phyloP scores from a whole-genome alignment of 2,797 vertebrate species.

The Melanotaenia nigrans region DNA sequence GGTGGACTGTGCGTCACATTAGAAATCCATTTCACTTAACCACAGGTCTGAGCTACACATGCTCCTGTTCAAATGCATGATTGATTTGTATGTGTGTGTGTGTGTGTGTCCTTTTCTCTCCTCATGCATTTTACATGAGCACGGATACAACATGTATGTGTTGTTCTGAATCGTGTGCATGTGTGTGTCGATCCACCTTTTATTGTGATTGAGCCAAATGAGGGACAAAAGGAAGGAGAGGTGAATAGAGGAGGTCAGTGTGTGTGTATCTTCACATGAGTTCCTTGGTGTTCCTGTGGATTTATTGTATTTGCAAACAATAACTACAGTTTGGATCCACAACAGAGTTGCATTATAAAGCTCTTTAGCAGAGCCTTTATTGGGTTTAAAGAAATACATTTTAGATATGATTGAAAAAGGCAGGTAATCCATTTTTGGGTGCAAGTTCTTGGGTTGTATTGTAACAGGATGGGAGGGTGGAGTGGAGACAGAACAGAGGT shows the following conservation, averaged over 20 bases:
- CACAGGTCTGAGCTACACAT: conserved; percentile 21
- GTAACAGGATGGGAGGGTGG: neutral
- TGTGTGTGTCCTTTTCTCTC: conserved; percentile 2
- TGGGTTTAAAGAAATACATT: conserved; percentile 37
- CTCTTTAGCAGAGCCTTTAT: conserved; percentile 19
- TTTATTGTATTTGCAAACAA: conserved; percentile 17
- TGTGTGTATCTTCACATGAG: neutral
- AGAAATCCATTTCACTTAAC: conserved; percentile 58
- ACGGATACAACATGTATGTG: neutral
- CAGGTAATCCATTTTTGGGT: conserved; percentile 51
- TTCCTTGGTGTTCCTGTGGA: neutral
- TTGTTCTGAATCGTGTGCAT: conserved; percentile 3
- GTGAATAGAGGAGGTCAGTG: conserved; percentile 15
- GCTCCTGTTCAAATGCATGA: conserved; percentile 17
- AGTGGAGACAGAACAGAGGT: conserved; percentile 1
- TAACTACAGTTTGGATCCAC: neutral
- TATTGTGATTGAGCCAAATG: conserved; percentile 62
- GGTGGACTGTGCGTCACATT: conserved; percentile 20
- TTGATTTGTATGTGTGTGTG: conserved; percentile 29
- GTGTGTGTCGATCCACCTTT: conserved; percentile 22
- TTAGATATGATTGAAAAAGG: conserved; percentile 49
- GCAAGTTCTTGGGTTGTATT: conserved; percentile 8
- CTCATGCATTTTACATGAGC: neutral
- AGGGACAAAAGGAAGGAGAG: conserved; percentile 24
- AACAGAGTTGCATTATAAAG: conserved; percentile 16